phyloP scores from a whole-genome alignment of 2,797 vertebrate genomes.

The Botia kubotai region DNA sequence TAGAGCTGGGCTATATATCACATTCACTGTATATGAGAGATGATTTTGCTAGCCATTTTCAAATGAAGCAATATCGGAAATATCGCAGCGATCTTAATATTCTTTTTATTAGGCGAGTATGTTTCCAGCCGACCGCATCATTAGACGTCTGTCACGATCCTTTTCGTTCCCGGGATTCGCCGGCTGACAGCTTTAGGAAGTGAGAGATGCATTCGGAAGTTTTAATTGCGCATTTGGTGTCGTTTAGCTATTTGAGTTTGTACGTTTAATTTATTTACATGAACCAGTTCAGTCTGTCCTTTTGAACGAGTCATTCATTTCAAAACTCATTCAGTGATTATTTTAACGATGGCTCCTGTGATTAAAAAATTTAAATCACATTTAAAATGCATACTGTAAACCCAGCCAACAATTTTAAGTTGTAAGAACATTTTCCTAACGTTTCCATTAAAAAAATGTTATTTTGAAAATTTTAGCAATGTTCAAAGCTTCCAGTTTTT shows the following conservation, averaged over 20 bases:
- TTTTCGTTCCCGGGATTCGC: background rate
- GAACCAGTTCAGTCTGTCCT: background rate
- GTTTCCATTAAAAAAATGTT: no score
- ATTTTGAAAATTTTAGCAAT: no score
- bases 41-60: background rate
- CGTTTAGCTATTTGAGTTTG: background rate
- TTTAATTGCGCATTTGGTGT: background rate
- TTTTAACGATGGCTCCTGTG: no score
- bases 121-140: background rate
- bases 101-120: background rate
- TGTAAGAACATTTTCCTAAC: no score
- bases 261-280: background rate
- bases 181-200: background rate
- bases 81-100: background rate
- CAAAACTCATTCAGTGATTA: no score
- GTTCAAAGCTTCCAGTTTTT: no score
- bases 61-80: background rate
- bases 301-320: background rate
- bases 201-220: background rate
- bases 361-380: no score
- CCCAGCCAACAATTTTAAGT: no score
- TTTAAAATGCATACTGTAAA: no score
- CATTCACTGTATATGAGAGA: background rate
- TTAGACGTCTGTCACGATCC: background rate
- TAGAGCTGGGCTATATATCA: background rate